These are phyloP conservation scores for Uropetala carovei DNA, from an alignment of 2,888 invertebrate genomes.

Conservation along the genomic window DNA sequence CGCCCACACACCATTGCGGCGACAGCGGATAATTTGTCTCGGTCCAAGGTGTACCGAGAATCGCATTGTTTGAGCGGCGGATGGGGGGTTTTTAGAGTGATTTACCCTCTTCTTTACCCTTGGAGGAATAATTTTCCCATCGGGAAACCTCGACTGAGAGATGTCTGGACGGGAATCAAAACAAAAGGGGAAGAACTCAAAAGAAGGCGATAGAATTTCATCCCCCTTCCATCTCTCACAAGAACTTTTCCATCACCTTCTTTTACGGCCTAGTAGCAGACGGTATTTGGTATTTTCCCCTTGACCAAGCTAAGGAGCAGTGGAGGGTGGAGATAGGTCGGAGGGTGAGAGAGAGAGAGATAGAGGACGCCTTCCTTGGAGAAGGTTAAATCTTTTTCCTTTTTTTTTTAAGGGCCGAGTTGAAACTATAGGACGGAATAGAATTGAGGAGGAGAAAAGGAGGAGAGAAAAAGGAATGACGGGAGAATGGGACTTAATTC, in stretches of 20 bases:
- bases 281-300: constrained; percentile 20
- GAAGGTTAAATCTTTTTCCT: constrained; percentile 21
- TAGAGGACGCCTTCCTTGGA: background rate
- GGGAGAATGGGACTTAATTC: constrained; percentile 1
- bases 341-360: no score
- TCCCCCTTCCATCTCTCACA: background rate
- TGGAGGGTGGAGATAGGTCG: constrained; percentile 2
- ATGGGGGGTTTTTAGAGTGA: background rate
- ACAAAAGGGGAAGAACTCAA: background rate
- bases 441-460: background rate
- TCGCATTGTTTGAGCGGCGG: background rate
- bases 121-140: background rate
- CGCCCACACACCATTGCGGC: background rate
- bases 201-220: background rate
- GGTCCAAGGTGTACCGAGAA: constrained; percentile 29
- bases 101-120: constrained; percentile 9
- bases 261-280: background rate
- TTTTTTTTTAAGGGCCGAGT: constrained; percentile 13
- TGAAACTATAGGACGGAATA: background rate
- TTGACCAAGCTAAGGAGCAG: constrained; percentile 23
- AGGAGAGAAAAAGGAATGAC: background rate
- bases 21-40: background rate
- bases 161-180: background rate
- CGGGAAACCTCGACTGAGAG: background rate
- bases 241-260: background rate